Conservation (phyloP, 2,797 vertebrate species). For the Fringilla coelebs region DNA sequence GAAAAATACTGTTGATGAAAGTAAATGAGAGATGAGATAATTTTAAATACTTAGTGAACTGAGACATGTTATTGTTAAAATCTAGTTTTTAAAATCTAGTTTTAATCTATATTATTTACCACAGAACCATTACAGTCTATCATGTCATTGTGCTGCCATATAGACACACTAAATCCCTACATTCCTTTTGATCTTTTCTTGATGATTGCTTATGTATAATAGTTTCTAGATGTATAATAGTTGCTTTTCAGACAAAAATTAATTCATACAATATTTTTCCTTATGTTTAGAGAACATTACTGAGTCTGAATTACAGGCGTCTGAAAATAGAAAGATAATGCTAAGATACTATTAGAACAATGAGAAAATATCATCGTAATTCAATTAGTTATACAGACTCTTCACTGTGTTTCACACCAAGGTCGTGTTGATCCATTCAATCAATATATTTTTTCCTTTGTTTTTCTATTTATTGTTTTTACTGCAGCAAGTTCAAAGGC, state of each 20-base stretch:
- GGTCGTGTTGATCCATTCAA: not conserved
- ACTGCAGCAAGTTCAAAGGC: not conserved
- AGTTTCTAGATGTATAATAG: not conserved
- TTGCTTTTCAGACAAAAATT: not conserved
- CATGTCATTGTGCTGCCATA: not conserved
- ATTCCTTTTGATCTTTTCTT: not conserved
- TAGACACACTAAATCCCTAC: not conserved
- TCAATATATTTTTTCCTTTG: not conserved
- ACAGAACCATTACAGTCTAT: not conserved
- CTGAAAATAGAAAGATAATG: not conserved
- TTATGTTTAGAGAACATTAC: not conserved
- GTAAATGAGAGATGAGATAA: slow-evolving; percentile 10
- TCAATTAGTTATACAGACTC: not conserved
- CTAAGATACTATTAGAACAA: not conserved
- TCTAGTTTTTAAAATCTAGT: slow-evolving; percentile 12
- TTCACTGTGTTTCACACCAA: not conserved
- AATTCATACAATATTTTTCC: not conserved
- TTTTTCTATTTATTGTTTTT: not conserved
- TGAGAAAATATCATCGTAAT: not conserved
- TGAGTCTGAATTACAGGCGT: not conserved
- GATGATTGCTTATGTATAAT: not conserved
- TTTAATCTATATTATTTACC: slow-evolving; percentile 30
- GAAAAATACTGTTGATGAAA: not conserved
- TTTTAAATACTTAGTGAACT: slow-evolving; percentile 2
- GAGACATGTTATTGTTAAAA: not conserved